These are phyloP conservation scores for Enteromius treurensis DNA, from an alignment of 2,797 vertebrate genomes.

Conservation along the genomic window DNA sequence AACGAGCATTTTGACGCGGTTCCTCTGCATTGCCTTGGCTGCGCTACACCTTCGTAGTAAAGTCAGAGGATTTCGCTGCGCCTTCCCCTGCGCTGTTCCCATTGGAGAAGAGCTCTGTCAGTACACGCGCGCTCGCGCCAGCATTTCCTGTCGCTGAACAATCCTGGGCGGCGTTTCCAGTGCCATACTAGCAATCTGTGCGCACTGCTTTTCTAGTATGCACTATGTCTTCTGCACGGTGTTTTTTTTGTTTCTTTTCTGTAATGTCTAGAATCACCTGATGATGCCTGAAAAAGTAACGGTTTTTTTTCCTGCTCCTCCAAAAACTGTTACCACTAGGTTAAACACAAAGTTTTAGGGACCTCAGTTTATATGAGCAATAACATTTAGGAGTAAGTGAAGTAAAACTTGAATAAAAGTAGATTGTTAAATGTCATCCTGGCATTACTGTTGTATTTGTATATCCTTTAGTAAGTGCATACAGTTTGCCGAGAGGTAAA, in stretches of 20 bases:
- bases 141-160: constrained; percentile 46
- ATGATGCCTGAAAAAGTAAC: background rate
- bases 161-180: constrained; percentile 8
- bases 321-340: background rate
- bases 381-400: background rate
- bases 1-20: constrained; percentile 61
- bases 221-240: background rate
- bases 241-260: background rate
- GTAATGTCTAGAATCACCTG: background rate
- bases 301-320: background rate
- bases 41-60: constrained; percentile 44
- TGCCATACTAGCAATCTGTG: no score
- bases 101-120: constrained; percentile 62
- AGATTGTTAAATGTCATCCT: background rate
- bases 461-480: background rate
- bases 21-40: constrained; percentile 62
- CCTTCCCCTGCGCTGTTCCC: constrained; percentile 36
- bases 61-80: constrained; percentile 5
- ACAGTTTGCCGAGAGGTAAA: background rate
- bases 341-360: background rate
- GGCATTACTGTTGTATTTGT: background rate
- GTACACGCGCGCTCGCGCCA: constrained; percentile 21
- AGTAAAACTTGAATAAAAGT: background rate
- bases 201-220: background rate
- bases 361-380: background rate